Evolutionary conservation across 2,797 vertebrate genomes (phyloP), one percentile per base, ranked within the genome.

Genomic region (Mustela erminea): DNA sequence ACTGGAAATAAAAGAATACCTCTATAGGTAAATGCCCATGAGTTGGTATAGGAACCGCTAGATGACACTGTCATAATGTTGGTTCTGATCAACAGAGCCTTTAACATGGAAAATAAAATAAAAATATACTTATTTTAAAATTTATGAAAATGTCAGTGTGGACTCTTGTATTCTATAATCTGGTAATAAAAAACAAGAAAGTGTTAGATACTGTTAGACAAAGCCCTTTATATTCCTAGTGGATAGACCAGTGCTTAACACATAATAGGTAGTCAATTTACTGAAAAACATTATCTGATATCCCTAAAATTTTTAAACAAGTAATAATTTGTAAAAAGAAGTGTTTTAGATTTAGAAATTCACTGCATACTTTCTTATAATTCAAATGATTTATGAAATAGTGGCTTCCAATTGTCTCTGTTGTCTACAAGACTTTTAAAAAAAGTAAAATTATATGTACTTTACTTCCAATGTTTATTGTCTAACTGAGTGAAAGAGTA

Each of bases 401-500:
- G 32, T 75, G 80, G 41, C 86, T 86, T 86, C 12, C 8, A 60
- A 75, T 70, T 82, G 32, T 96, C 46, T 87, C 58, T 77, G 11
- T 86, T 56, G 90, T 46, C 21, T 52, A 64, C 1, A 41, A 7
- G 25, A 41, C 43, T 49, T 60, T 85, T 32, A 70, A 82, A 27
- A 27, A 93, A 94, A 88, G 64, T 52, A 91, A 91, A 90, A 29
- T 72, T 84, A 49, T 66, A 77, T 72, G 2, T 92, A 80, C 32
- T 81, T 94, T 70, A 35, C 17, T 17, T 82, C 17, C 35, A 52
- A 21, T 93, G n/a, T 93, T 91, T n/a, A 87, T 77, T 95, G 92
- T 83, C 80, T 81, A 87, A 72, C 11, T 49, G 8, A 87, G 25
- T n/a, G 29, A 74, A 70, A 93, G 10, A 95, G 7, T 60, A 90